Base-by-base conservation (phyloP, 2,113 vertebrate genomes). In the Odontesthes bonariensis region DNA sequence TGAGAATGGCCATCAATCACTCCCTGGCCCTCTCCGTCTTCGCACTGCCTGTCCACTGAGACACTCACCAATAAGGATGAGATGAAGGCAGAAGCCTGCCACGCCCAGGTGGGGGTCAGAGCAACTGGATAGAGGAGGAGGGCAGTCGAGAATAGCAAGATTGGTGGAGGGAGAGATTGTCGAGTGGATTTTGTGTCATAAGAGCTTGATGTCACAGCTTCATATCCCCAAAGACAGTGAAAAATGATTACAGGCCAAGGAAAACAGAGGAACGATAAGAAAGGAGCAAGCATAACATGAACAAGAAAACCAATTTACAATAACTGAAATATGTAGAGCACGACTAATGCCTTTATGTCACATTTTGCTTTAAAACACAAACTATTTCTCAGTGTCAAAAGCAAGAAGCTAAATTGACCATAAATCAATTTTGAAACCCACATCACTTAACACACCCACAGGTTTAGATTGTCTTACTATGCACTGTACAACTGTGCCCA, bases 1-100 rank as follows among this genome's bases (percentile, higher is more conserved):
- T 8, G 40, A 79, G 78, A 86, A 54, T 13, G 14, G 61, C 79
- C 72, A 92, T 92, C 87, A 87, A 92, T 92, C 92, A 91, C 81
- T 67, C 54, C 7, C 16, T 42, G 51, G 8, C 81, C 73, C 72
- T 69, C 68, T 23, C 62, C 49, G 49, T 80, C 82, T 66, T 56
- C 65, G 52, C 67, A 17, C 71, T 65, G 72, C 73, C 73, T 42
- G 69, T 79, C 47, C 54, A 35, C 78, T 32, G 64, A 82, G 76
- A 84, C 44, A 46, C 70, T 69, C 52, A 7, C 22, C 66, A 64
- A 33, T 70, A 5, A 77, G 57, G 73, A 60, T 6, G 9, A 38
- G 55, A 73, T 52, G 47, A 49, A 76, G 70, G 44, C 65, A 31
- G 79, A 44, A 42, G 66, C 44, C 79, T 4, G 71, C 77, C 87